Evolutionary conservation across 2,888 invertebrate genomes (phyloP).

Genomic region (Copidosoma aretas): DNA sequence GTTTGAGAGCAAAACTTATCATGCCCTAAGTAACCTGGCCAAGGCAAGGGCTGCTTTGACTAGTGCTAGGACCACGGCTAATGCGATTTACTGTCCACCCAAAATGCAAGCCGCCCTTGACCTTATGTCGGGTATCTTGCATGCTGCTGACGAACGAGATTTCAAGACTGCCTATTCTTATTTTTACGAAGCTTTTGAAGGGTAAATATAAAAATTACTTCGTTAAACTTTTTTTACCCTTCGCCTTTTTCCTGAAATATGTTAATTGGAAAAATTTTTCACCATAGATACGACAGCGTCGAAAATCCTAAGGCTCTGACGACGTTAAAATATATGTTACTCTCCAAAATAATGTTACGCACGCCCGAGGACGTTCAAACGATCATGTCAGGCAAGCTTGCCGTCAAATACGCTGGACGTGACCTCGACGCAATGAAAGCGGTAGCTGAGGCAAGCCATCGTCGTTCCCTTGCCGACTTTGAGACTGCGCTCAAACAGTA

Average conservation of each 20-base stretch:
- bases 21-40: conserved; percentile 94
- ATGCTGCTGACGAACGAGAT: conserved; percentile 99
- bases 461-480: conserved; percentile 96
- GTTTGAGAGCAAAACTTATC: conserved; percentile 97
- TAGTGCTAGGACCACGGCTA: conserved; percentile 98
- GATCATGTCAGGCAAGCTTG: conserved; percentile 95
- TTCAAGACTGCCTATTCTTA: conserved; percentile 99
- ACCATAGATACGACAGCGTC: conserved; percentile 75
- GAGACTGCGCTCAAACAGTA: conserved; percentile 87
- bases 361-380: conserved; percentile 95
- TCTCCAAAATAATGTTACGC: conserved; percentile 98
- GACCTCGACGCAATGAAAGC: conserved; percentile 98
- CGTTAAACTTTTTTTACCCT: neutral
- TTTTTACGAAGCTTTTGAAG: conserved; percentile 99
- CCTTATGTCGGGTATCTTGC: conserved; percentile 95
- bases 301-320: conserved; percentile 90
- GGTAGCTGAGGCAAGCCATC: conserved; percentile 94
- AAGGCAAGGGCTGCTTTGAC: conserved; percentile 96
- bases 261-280: conserved; percentile 3
- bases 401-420: conserved; percentile 93
- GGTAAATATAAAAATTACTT: conserved; percentile 66
- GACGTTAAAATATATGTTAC: conserved; percentile 98
- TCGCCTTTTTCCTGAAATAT: neutral
- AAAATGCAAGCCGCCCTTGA: conserved; percentile 98
- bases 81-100: conserved; percentile 98